Evolutionary conservation across 2,113 vertebrate species (phyloP).

Genomic region (Caranx ignobilis): DNA sequence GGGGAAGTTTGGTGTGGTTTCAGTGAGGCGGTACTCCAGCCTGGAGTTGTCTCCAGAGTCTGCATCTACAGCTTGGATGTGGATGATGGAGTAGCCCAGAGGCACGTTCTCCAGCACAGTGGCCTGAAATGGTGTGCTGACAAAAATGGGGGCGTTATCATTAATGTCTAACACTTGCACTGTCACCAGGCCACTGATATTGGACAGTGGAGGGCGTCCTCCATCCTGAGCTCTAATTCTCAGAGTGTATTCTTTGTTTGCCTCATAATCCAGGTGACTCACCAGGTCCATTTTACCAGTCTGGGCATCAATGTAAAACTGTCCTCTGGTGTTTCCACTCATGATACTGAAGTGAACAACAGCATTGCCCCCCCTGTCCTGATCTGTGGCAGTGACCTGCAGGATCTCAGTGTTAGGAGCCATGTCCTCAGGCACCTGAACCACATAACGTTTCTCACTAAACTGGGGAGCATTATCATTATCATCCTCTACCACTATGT

Average conservation of each 20-base stretch:
- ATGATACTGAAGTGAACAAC: constrained; percentile 97
- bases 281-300: constrained; percentile 92
- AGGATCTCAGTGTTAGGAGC: constrained; percentile 87
- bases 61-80: constrained; percentile 93
- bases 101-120: constrained; percentile 95
- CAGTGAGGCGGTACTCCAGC: constrained; percentile 89
- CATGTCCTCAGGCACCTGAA: constrained; percentile 91
- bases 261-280: constrained; percentile 93
- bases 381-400: constrained; percentile 90
- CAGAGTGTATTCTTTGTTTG: constrained; percentile 92
- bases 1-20: constrained; percentile 86
- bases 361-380: constrained; percentile 92
- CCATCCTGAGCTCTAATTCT: constrained; percentile 94
- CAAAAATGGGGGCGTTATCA: constrained; percentile 95
- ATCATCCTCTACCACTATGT: constrained; percentile 93
- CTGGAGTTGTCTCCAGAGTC: constrained; percentile 94
- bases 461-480: constrained; percentile 97
- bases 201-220: constrained; percentile 93
- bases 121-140: constrained; percentile 96
- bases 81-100: constrained; percentile 92
- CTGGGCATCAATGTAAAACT: constrained; percentile 96
- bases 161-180: constrained; percentile 95
- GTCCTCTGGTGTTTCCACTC: constrained; percentile 94
- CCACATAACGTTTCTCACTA: constrained; percentile 92
- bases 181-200: constrained; percentile 93